Percentiles rank a stretch among this genome's conserved stretches.
These are phyloP conservation scores for Hypotaenidia okinawae DNA, from an alignment of 2,797 vertebrate species.

Conservation along the genomic window DNA sequence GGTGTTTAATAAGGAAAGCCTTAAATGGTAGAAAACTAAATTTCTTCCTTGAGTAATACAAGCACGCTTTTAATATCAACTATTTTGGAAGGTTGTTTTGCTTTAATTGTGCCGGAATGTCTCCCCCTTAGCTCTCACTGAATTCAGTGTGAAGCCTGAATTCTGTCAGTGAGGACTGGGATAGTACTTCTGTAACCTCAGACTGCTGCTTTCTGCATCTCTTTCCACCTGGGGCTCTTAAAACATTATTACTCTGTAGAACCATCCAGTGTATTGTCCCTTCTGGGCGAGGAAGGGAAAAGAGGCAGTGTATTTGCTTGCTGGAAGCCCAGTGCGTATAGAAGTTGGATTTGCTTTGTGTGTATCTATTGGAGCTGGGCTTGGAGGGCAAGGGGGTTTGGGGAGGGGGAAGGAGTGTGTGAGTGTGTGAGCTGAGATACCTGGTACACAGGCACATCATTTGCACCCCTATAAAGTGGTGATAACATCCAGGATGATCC, in stretches of 20 bases:
- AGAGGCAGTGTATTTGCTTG: neutral
- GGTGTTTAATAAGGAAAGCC: neutral
- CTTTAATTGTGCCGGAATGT: neutral
- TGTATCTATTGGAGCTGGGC: no score
- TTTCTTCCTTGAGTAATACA: neutral
- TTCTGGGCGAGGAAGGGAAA: neutral
- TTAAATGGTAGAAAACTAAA: neutral
- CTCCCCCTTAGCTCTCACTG: neutral
- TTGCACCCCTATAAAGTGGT: fast-evolving
- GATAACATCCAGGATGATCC: neutral
- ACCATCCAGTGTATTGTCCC: neutral
- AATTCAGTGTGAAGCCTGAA: neutral
- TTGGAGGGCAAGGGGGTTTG: no score
- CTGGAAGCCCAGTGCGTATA: neutral
- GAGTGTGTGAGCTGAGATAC: neutral
- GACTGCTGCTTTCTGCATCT: neutral
- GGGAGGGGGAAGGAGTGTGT: neutral
- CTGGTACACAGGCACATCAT: neutral
- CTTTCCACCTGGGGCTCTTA: neutral
- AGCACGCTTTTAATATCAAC: neutral
- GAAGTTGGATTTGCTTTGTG: neutral
- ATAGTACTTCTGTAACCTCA: neutral
- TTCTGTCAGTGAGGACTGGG: neutral
- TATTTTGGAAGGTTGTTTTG: neutral
- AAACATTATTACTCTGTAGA: neutral